Evolutionary conservation across 2,113 vertebrate species (phyloP).

Genomic region (Glaucidium brasilianum): DNA sequence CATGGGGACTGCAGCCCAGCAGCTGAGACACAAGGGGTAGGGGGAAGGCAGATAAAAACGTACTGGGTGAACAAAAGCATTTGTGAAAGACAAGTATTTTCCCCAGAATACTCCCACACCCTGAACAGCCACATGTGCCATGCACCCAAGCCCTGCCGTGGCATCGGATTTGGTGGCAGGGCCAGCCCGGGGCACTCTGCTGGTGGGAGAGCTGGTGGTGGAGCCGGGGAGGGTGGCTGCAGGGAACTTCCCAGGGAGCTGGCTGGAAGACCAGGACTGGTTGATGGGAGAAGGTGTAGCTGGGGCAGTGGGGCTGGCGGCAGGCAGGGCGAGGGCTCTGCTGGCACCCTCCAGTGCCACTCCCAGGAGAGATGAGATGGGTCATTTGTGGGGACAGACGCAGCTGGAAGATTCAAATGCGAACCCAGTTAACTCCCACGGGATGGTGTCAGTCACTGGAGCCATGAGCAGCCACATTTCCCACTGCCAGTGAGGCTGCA

Average conservation of each 20-base stretch:
- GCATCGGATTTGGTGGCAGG: background rate
- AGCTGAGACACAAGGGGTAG: background rate
- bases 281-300: background rate
- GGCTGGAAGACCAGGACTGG: slow-evolving; percentile 32
- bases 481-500: fast-evolving
- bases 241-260: background rate
- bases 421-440: fast-evolving
- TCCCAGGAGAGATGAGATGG: background rate
- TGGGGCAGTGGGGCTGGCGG: fast-evolving
- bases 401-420: background rate
- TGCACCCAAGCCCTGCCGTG: background rate
- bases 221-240: fast-evolving
- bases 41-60: background rate
- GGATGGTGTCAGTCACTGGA: background rate
- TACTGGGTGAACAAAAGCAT: background rate
- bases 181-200: background rate
- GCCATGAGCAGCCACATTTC: background rate
- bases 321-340: background rate
- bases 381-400: background rate
- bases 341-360: background rate
- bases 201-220: background rate
- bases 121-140: background rate
- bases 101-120: background rate
- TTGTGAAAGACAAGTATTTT: background rate
- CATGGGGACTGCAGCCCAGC: background rate